Conservation (phyloP, 2,888 invertebrate species). For the Cheilosia impressa region DNA sequence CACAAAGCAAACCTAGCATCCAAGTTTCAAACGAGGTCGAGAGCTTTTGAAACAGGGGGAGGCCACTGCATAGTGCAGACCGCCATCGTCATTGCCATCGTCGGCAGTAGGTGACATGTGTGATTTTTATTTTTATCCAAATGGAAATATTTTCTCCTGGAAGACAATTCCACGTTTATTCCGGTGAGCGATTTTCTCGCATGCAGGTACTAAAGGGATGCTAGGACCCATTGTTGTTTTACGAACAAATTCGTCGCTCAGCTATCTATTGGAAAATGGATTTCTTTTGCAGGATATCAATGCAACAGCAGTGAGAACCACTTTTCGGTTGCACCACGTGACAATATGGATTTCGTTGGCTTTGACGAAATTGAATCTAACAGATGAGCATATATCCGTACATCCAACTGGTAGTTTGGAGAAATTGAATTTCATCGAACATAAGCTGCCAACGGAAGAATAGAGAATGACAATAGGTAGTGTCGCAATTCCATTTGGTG, state of each 20-base stretch:
- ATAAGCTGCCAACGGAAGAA: neutral
- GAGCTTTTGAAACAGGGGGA: neutral
- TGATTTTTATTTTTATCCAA: constrained; percentile 13
- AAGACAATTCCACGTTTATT: constrained; percentile 1
- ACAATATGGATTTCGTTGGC: neutral
- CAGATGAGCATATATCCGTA: neutral
- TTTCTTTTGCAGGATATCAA: neutral
- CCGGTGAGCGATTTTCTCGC: neutral
- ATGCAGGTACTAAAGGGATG: constrained; percentile 3
- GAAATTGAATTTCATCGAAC: constrained; percentile 15
- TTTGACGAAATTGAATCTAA: constrained; percentile 30
- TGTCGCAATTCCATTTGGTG: neutral
- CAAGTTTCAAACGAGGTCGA: constrained; percentile 11
- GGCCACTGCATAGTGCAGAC: neutral
- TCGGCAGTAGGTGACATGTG: neutral
- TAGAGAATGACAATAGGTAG: neutral
- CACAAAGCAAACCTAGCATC: neutral
- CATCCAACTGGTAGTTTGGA: neutral
- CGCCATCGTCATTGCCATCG: neutral
- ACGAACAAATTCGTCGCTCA: neutral
- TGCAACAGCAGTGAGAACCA: neutral
- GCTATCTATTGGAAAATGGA: constrained; percentile 1
- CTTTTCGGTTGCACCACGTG: neutral
- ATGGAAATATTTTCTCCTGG: constrained; percentile 6
- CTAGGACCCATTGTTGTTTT: neutral